A percentile compares a stretch with the other conserved stretches of the same genome.
These are phyloP conservation scores for Boloria selene DNA, from an alignment of 2,888 invertebrate species.

Conservation along the genomic window DNA sequence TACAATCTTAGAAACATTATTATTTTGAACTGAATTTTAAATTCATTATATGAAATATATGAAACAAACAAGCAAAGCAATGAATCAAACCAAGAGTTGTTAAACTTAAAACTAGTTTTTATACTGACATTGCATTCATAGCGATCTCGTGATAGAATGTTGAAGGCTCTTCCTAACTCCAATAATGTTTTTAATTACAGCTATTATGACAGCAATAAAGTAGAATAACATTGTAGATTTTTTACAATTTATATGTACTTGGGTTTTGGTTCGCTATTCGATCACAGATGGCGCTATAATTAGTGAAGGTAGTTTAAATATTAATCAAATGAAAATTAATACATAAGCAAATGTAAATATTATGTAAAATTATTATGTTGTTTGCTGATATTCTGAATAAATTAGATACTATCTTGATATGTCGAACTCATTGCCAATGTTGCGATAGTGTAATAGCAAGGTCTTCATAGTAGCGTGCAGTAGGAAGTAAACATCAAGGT, in stretches of 20 bases:
- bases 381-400: slow-evolving; percentile 46
- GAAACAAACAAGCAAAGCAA: slow-evolving; percentile 27
- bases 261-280: slow-evolving; percentile 17
- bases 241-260: slow-evolving; percentile 12
- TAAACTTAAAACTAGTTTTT: slow-evolving; percentile 43
- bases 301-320: not conserved
- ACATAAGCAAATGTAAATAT: slow-evolving; percentile 27
- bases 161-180: slow-evolving; percentile 71
- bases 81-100: slow-evolving; percentile 34
- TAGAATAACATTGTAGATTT: slow-evolving; percentile 25
- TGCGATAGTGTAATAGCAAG: slow-evolving; percentile 65
- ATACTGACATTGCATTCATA: slow-evolving; percentile 57
- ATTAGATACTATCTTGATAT: slow-evolving; percentile 53
- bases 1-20: slow-evolving; percentile 3
- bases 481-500: slow-evolving; percentile 71
- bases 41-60: slow-evolving; percentile 25
- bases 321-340: slow-evolving; percentile 14
- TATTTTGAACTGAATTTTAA: slow-evolving; percentile 10
- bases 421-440: slow-evolving; percentile 56
- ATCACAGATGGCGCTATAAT: slow-evolving; percentile 38
- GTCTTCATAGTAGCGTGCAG: slow-evolving; percentile 67
- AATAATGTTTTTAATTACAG: slow-evolving; percentile 40
- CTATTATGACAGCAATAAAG: slow-evolving; percentile 36
- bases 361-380: slow-evolving; percentile 37
- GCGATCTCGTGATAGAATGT: slow-evolving; percentile 60